Percentiles rank a stretch among this genome's conserved stretches.
Conservation (phyloP, 1,140 invertebrate species). For the Camponotus pennsylvanicus region DNA sequence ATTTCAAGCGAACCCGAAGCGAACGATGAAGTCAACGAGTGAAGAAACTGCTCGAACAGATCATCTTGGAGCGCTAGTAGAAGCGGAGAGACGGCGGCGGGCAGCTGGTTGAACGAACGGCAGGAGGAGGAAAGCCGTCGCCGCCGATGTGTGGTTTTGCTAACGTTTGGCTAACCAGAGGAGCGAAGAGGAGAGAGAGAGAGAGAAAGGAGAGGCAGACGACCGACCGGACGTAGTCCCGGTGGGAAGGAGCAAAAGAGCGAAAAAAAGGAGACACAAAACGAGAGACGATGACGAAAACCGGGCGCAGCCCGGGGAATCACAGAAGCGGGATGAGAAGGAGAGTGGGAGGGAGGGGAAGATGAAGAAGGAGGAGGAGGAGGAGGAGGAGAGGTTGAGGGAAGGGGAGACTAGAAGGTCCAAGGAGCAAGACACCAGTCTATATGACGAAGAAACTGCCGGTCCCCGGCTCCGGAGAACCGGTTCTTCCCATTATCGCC, state of each 20-base stretch:
- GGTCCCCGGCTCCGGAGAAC: constrained; percentile 68
- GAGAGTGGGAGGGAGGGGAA: not conserved
- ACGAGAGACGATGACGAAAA: constrained; percentile 44
- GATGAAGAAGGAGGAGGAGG: not conserved
- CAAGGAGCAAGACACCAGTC: constrained; percentile 27
- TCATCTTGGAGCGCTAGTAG: constrained; percentile 34
- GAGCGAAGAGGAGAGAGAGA: constrained; percentile 12
- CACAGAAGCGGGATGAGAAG: not conserved
- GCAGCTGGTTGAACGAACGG: constrained; percentile 25
- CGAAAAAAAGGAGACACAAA: constrained; percentile 36
- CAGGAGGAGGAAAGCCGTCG: constrained; percentile 29
- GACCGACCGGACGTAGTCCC: constrained; percentile 34
- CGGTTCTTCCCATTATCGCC: constrained; percentile 73
- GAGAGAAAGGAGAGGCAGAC: not conserved
- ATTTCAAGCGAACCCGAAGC: not conserved
- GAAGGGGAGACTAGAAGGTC: constrained; percentile 35
- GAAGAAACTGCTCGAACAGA: constrained; percentile 28
- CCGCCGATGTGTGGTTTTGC: constrained; percentile 55
- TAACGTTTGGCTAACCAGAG: constrained; percentile 39
- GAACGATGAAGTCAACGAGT: constrained; percentile 20
- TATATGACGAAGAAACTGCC: constrained; percentile 69
- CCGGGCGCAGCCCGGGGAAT: constrained; percentile 3
- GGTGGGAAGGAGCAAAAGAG: constrained; percentile 14
- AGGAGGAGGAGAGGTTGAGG: not conserved
- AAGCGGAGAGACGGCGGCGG: constrained; percentile 4